Percentiles rank a stretch among this genome's conserved stretches.
phyloP scores from a whole-genome alignment of 1,140 invertebrate genomes.

The Hyposmocoma kahamanoa region DNA sequence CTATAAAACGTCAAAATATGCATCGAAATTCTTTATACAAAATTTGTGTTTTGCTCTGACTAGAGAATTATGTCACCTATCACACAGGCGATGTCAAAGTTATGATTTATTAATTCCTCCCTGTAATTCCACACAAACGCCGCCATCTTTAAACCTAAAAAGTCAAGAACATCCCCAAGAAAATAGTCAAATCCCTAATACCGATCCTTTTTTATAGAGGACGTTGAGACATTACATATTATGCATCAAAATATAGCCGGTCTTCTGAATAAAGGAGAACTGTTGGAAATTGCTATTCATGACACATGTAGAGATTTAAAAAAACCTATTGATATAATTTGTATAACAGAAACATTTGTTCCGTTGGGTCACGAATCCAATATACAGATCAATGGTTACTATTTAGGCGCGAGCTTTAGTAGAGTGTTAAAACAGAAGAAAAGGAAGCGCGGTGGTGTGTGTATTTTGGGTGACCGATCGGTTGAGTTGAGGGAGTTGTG shows the following conservation, averaged over 20 bases:
- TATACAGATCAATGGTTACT: background rate
- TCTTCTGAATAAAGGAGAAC: background rate
- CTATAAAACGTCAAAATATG: background rate
- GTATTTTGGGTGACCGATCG: background rate
- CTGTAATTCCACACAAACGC: background rate
- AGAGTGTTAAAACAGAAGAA: background rate
- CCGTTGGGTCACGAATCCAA: no score
- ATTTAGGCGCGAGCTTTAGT: background rate
- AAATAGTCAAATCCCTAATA: no score
- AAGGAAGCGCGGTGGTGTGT: background rate
- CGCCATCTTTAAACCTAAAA: background rate
- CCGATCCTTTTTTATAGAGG: constrained; percentile 1
- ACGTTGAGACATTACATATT: background rate
- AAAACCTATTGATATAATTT: no score
- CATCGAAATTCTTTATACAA: background rate
- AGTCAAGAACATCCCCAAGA: no score
- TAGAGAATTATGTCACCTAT: background rate
- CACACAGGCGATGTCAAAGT: background rate
- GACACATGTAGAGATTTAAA: no score
- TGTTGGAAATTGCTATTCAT: background rate
- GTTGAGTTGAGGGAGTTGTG: background rate
- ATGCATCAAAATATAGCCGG: constrained; percentile 1
- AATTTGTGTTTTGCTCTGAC: background rate
- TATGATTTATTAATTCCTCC: background rate
- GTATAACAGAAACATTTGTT: no score